Evolutionary conservation across 2,888 invertebrate genomes (phyloP).

Genomic region (Caradrina kadenii): DNA sequence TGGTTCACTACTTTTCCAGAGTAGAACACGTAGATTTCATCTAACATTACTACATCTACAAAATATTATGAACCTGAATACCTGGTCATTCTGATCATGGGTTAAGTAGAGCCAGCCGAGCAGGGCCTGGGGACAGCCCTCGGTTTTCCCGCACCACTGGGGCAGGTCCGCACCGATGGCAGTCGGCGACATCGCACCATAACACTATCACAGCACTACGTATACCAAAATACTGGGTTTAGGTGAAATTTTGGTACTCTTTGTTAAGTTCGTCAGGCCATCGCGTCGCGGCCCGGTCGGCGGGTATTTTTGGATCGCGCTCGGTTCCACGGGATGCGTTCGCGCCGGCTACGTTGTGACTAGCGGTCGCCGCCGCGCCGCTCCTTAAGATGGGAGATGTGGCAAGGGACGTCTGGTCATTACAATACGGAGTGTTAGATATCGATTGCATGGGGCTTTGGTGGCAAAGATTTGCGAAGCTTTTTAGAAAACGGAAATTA

Average conservation of each 20-base stretch:
- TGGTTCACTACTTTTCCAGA: constrained; percentile 17
- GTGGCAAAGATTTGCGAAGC: constrained; percentile 5
- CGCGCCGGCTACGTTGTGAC: constrained; percentile 83
- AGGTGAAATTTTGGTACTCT: constrained; percentile 49
- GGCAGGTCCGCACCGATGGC: constrained; percentile 84
- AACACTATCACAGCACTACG: constrained; percentile 60
- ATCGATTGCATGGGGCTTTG: constrained; percentile 42
- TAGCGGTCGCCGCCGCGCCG: constrained; percentile 79
- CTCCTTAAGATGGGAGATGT: constrained; percentile 88
- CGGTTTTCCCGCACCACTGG: constrained; percentile 86
- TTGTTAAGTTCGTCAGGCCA: constrained; percentile 74
- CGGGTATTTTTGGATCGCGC: constrained; percentile 84
- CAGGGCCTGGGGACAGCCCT: constrained; percentile 82
- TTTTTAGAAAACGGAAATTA: background rate
- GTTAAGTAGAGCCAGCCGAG: constrained; percentile 86
- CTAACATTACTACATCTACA: background rate
- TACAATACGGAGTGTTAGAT: constrained; percentile 11
- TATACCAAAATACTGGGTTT: constrained; percentile 30
- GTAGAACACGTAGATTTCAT: background rate
- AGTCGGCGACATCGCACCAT: constrained; percentile 86
- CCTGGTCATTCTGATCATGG: constrained; percentile 87
- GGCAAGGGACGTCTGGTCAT: constrained; percentile 72
- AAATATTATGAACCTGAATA: constrained; percentile 56
- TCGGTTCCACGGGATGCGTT: constrained; percentile 81
- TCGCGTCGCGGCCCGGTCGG: constrained; percentile 76